A percentile compares a stretch with the other conserved stretches of the same genome.
These are phyloP conservation scores for Ariopsis seemanni DNA, from an alignment of 2,113 vertebrate genomes.

Conservation along the genomic window DNA sequence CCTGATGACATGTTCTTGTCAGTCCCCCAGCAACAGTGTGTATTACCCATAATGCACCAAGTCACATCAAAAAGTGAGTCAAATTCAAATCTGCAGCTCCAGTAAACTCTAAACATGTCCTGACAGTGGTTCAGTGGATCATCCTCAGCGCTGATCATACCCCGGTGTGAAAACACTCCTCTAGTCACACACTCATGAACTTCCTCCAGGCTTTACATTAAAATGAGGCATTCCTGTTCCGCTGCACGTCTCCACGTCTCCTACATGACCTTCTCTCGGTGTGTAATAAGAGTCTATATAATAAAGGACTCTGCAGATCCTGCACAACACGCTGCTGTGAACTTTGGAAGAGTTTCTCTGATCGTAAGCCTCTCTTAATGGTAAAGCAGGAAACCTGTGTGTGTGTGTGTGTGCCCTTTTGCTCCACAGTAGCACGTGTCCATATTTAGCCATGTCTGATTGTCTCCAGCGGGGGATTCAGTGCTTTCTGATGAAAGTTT, in stretches of 20 bases:
- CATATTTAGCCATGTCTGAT: slow-evolving; percentile 55
- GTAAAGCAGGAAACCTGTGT: slow-evolving; percentile 34
- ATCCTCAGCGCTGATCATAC: background rate
- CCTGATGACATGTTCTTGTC: background rate
- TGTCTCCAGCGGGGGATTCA: slow-evolving; percentile 49
- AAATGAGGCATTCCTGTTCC: background rate
- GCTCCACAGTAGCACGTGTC: slow-evolving; percentile 30
- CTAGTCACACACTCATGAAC: background rate
- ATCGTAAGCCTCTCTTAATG: slow-evolving; percentile 5
- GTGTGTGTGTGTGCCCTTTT: slow-evolving; percentile 53
- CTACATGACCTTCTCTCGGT: background rate
- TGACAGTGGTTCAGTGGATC: background rate
- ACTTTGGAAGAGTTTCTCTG: background rate
- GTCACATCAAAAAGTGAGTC: background rate
- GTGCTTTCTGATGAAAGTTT: slow-evolving; percentile 59
- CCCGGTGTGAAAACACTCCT: background rate
- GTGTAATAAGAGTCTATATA: slow-evolving; percentile 6
- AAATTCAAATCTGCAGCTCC: background rate
- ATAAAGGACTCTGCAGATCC: slow-evolving; percentile 1
- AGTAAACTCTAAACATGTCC: no score
- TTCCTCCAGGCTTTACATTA: background rate
- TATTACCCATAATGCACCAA: slow-evolving; percentile 6
- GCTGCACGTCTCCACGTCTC: background rate
- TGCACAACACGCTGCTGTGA: slow-evolving; percentile 5
- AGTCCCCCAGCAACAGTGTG: background rate